Conservation (phyloP, 2,113 vertebrate species). For the Prionailurus bengalensis region DNA sequence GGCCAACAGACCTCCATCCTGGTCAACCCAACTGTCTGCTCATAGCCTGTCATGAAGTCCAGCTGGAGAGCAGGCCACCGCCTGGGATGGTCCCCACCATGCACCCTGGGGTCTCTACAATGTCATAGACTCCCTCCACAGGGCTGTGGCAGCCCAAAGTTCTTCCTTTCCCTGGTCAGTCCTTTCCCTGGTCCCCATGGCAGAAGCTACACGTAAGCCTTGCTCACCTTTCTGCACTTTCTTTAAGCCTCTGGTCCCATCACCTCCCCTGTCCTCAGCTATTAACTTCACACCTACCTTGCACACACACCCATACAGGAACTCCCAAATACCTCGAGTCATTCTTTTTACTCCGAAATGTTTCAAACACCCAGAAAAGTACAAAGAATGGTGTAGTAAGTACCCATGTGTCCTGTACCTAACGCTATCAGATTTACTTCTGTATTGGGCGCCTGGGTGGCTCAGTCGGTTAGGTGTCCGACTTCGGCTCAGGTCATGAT, state of each 20-base stretch:
- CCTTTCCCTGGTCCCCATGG: not conserved
- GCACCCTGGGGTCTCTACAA: not conserved
- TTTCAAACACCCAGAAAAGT: not conserved
- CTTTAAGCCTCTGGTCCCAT: not conserved
- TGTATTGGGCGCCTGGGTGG: too few relatives aligned
- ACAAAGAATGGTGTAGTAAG: not conserved
- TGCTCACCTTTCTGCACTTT: not conserved
- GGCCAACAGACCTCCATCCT: not conserved
- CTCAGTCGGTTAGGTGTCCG: too few relatives aligned
- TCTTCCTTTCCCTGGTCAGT: not conserved
- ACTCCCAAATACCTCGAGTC: not conserved
- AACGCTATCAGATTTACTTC: not conserved
- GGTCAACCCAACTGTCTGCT: not conserved
- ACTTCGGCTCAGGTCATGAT: too few relatives aligned
- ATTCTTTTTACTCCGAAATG: not conserved
- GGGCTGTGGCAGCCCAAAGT: too few relatives aligned
- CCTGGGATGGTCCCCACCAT: not conserved
- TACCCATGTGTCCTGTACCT: not conserved
- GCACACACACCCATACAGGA: not conserved
- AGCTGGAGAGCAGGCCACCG: not conserved
- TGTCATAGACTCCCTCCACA: not conserved
- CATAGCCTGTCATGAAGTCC: not conserved
- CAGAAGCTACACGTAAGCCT: not conserved
- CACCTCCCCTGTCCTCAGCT: not conserved
- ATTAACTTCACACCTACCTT: not conserved